These are phyloP conservation scores for Spinus pinus DNA, from an alignment of 2,797 vertebrate genomes.

Conservation along the genomic window DNA sequence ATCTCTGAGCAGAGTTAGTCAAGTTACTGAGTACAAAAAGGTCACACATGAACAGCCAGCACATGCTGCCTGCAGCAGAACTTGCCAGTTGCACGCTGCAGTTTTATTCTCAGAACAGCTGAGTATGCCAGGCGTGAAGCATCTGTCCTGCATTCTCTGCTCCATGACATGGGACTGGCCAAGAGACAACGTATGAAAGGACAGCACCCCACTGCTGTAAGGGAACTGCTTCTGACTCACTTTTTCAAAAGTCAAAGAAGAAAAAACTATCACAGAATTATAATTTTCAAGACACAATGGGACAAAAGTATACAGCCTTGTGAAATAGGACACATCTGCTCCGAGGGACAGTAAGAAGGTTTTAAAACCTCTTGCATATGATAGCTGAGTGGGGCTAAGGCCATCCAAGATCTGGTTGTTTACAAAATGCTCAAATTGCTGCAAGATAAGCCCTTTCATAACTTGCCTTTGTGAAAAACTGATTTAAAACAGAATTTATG, in stretches of 20 bases:
- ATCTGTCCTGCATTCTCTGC: conserved; percentile 63
- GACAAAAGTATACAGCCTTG: not conserved
- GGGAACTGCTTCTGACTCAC: not conserved
- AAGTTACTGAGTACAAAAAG: conserved; percentile 43
- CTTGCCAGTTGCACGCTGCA: conserved; percentile 22
- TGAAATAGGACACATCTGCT: not conserved
- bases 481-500: not conserved
- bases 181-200: not conserved
- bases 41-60: conserved; percentile 34
- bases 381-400: not conserved
- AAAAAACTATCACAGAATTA: not conserved
- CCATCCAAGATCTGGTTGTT: not conserved
- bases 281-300: not conserved
- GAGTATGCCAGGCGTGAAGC: conserved; percentile 63
- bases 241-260: not conserved
- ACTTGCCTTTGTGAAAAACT: not conserved
- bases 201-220: not conserved
- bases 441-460: not conserved
- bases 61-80: conserved; percentile 32
- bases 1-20: not conserved
- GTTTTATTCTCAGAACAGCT: conserved; percentile 70
- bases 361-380: not conserved
- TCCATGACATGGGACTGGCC: conserved; percentile 7
- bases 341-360: not conserved
- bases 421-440: not conserved